phyloP scores from a whole-genome alignment of 2,797 vertebrate species.

The Amphiprion clarkii region DNA sequence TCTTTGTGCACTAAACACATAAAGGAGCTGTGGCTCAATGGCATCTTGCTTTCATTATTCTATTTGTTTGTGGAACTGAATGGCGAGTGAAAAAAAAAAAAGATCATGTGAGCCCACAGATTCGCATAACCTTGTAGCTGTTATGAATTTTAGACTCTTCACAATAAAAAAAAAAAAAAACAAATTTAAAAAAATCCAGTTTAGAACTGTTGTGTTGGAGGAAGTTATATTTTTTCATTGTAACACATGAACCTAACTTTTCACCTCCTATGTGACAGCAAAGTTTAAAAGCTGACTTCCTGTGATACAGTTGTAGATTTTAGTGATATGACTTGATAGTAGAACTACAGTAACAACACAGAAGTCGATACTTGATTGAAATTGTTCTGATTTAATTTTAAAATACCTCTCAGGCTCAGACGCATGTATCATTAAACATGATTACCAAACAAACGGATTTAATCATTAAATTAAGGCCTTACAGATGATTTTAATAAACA shows the following conservation, averaged over 20 bases:
- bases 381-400: too few species aligned
- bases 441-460: too few species aligned
- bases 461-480: too few species aligned
- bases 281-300: not conserved
- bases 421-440: too few species aligned
- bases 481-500: too few species aligned
- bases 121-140: not conserved
- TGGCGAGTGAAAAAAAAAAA: conserved; percentile 5
- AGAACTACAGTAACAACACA: not conserved
- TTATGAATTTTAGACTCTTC: conserved; percentile 16
- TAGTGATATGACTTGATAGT: too few species aligned
- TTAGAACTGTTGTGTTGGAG: not conserved
- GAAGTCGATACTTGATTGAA: too few species aligned
- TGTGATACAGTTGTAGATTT: too few species aligned
- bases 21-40: not conserved
- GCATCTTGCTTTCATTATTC: conserved; percentile 18
- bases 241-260: not conserved
- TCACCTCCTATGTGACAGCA: not conserved
- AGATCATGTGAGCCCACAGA: conserved; percentile 1
- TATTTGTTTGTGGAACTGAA: conserved; percentile 16
- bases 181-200: not conserved
- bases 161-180: not conserved
- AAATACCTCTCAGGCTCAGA: too few species aligned
- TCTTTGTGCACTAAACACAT: not conserved
- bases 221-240: too few species aligned